Evolutionary conservation across 92 coral and sea anemone genomes (phyloP), one percentile per base, ranked within the genome.

Genomic region (Montipora capitata): DNA sequence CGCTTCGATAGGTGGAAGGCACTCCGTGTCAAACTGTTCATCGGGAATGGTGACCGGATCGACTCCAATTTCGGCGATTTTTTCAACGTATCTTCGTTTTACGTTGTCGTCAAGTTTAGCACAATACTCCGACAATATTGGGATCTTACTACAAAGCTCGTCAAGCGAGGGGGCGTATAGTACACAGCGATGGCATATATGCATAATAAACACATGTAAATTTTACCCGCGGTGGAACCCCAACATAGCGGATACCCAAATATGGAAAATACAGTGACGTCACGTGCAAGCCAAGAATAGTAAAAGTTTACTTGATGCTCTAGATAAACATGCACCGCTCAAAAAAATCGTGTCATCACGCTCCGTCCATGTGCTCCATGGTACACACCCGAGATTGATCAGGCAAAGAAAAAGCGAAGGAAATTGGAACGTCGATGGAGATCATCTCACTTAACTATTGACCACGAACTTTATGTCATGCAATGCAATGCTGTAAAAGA

Each of bases 241-340:
- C 69, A 77, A 61, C 83, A 78, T 78, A 72, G 83, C 72, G 54
- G 71, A 78, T 78, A 64, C 69, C 83, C 72, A 59, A 39, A 78
- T 64, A 64, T 78, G 71, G 72, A 59, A 59, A 59, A 13, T 7
- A 4, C 56, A 13, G 20, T 78, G 83, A 78, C 71, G 83, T 78
- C 83, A 78, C 72, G 72, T 78, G 83, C 83, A 78, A 78, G 56
- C 83, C 83, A 78, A 59, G 70, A 20, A 20, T 20, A n/a, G n/a
- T n/a, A n/a, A n/a, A n/a, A n/a, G n/a, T n/a, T n/a, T n/a, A n/a
- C n/a, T n/a, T n/a, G n/a, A n/a, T n/a, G n/a, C n/a, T n/a, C n/a
- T n/a, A n/a, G n/a, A n/a, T n/a, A n/a, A n/a, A n/a, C n/a, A n/a
- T n/a, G n/a, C n/a, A n/a, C n/a, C n/a, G n/a, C n/a, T n/a, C n/a